Evolutionary conservation across 2,113 vertebrate genomes (phyloP), one percentile per base, ranked within the genome.

Genomic region (Leucosticte australis): DNA sequence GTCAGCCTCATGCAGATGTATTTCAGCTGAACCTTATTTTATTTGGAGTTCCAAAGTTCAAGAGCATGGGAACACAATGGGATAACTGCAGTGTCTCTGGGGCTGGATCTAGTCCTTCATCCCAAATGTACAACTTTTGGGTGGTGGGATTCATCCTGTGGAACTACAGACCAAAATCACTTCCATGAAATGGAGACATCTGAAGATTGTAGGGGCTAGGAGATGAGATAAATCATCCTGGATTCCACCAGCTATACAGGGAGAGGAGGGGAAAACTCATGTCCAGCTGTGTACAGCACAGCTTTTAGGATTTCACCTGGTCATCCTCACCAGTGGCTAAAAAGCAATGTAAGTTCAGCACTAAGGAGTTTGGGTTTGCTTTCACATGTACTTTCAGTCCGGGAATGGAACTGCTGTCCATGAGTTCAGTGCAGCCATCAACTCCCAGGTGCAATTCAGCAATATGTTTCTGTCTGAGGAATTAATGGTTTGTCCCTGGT

Each of bases 111-210:
- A 2, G 7, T 57, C 28, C 71, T 91, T 76, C 41, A 73, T 53
- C 46, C 55, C 50, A 62, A 27, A 76, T 6, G 8, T 24, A 5
- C 12, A 30, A 2, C 2, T 67, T 73, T 49, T 30, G 33, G 42
- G 33, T 8, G 17, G 46, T 39, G 75, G 55, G 30, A 27, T 37
- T 88, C 46, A 42, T 65, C 63, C 23, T 42, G 0, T 21, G 26
- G 16, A 49, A 35, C 26, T 86, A 15, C 2, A 50, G 35, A 41
- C 49, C n/a, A 24, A 64, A 63, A 55, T 1, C 19, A 33, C 13
- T 39, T 47, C 5, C 16, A 3, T 33, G 33, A 11, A 50, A 23
- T 0, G 0, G 65, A 84, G 44, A 24, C 2, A 4, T 46, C 28
- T 62, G 15, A 77, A 77, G 19, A 5, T 14, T 15, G 10, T 17